A percentile compares a stretch with the other conserved stretches of the same genome.
Conservation (phyloP, 2,888 invertebrate genomes). For the Ligdia adustata region DNA sequence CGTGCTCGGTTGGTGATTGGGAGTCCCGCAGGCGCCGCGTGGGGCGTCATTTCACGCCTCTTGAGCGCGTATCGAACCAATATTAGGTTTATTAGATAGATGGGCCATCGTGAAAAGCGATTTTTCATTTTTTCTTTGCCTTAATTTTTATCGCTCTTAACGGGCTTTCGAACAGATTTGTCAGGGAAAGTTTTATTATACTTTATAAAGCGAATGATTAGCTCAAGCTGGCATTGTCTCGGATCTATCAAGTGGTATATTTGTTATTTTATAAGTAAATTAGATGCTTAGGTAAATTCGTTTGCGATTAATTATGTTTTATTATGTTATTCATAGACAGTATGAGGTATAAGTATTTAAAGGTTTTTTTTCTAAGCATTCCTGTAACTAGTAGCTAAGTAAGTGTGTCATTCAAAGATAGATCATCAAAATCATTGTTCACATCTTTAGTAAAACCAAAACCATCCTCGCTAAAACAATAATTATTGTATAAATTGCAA, state of each 20-base stretch:
- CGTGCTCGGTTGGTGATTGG: slow-evolving; percentile 51
- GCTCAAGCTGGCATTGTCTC: background rate
- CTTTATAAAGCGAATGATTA: slow-evolving; percentile 1
- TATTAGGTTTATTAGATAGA: slow-evolving; percentile 82
- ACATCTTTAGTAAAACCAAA: too few relatives aligned
- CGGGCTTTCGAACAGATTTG: slow-evolving; percentile 41
- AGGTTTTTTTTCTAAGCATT: too few relatives aligned
- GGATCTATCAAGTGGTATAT: too few relatives aligned
- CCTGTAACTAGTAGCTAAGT: too few relatives aligned
- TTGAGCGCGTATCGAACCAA: slow-evolving; percentile 80
- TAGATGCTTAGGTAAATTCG: too few relatives aligned
- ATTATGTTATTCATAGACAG: too few relatives aligned
- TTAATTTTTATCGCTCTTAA: slow-evolving; percentile 55
- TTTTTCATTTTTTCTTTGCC: slow-evolving; percentile 65
- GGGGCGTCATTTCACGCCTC: slow-evolving; percentile 78
- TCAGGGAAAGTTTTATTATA: slow-evolving; percentile 35
- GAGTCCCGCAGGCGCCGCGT: slow-evolving; percentile 49
- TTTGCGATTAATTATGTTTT: too few relatives aligned
- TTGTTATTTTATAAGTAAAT: too few relatives aligned
- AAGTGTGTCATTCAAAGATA: too few relatives aligned
- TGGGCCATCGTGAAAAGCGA: slow-evolving; percentile 67
- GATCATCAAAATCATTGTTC: too few relatives aligned
- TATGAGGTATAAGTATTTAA: too few relatives aligned
- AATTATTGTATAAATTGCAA: background rate
- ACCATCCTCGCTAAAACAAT: background rate